Percentiles rank a stretch among this genome's conserved stretches.
These are phyloP conservation scores for Percopsis omiscomaycus DNA, from an alignment of 2,797 vertebrate genomes.

Conservation along the genomic window DNA sequence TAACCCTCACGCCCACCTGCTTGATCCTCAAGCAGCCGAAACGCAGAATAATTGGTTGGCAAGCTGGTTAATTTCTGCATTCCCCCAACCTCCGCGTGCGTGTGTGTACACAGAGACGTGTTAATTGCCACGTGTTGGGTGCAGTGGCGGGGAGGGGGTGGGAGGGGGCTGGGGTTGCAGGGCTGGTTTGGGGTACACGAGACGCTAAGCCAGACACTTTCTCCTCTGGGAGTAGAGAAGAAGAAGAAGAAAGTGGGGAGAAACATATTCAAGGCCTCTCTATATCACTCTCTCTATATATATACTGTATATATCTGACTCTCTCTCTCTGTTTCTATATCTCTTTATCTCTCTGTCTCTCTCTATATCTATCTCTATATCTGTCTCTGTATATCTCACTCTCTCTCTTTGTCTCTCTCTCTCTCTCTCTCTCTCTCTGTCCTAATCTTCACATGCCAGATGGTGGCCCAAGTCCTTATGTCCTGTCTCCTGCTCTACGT, in stretches of 20 bases:
- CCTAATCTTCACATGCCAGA: constrained; percentile 36
- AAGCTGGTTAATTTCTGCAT: constrained; percentile 33
- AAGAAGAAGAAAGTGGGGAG: constrained; percentile 12
- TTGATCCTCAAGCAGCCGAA: constrained; percentile 31
- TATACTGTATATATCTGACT: background rate
- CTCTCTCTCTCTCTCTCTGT: background rate
- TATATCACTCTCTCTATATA: constrained; percentile 35
- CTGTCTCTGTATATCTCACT: constrained; percentile 35
- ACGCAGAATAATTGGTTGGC: constrained; percentile 49
- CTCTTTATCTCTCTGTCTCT: background rate
- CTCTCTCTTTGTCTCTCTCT: constrained; percentile 35
- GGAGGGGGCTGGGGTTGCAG: constrained; percentile 10
- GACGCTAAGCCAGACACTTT: constrained; percentile 51
- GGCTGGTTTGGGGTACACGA: too few relatives aligned
- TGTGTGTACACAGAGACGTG: constrained; percentile 45
- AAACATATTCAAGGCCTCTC: constrained; percentile 59
- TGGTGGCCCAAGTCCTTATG: constrained; percentile 19
- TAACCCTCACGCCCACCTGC: background rate
- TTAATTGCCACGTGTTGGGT: constrained; percentile 62
- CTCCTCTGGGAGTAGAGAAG: constrained; percentile 44
- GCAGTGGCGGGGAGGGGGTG: constrained; percentile 26
- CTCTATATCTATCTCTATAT: background rate
- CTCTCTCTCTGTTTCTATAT: background rate
- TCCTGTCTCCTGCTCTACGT: background rate
- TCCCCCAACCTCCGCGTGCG: constrained; percentile 39